A percentile compares a stretch with the other conserved stretches of the same genome.
Conservation (phyloP, 2,113 vertebrate species). For the Ceyx margarethae region DNA sequence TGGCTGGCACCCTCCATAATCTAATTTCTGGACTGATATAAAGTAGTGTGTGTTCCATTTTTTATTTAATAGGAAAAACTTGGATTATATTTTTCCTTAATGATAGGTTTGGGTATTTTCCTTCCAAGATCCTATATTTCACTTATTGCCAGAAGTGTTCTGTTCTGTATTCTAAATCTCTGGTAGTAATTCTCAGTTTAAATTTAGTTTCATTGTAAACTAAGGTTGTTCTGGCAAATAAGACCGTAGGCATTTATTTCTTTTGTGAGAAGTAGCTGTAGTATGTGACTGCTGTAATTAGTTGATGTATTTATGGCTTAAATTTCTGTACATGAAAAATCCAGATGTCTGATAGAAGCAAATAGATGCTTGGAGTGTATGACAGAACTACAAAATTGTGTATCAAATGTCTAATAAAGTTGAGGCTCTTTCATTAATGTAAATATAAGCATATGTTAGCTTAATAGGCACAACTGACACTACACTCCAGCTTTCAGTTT, state of each 20-base stretch:
- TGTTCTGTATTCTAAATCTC: conserved; percentile 33
- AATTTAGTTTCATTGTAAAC: conserved; percentile 33
- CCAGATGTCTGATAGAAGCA: neutral
- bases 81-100: conserved; percentile 22
- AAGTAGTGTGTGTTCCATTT: neutral
- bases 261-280: conserved; percentile 35
- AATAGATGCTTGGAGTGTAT: neutral
- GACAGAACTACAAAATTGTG: neutral
- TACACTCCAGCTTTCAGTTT: neutral
- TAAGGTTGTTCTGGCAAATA: conserved; percentile 20
- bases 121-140: conserved; percentile 2
- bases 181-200: conserved; percentile 44
- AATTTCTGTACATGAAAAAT: neutral
- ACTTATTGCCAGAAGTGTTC: neutral
- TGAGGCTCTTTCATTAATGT: neutral
- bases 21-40: neutral
- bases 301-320: conserved; percentile 21
- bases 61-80: conserved; percentile 19
- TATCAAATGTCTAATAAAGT: neutral
- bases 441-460: neutral
- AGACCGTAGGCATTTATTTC: neutral
- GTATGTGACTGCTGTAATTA: conserved; percentile 33
- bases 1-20: neutral
- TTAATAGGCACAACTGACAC: neutral
- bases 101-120: conserved; percentile 3